These are phyloP conservation scores for Acleris sparsana DNA, from an alignment of 2,888 invertebrate species.

Conservation along the genomic window DNA sequence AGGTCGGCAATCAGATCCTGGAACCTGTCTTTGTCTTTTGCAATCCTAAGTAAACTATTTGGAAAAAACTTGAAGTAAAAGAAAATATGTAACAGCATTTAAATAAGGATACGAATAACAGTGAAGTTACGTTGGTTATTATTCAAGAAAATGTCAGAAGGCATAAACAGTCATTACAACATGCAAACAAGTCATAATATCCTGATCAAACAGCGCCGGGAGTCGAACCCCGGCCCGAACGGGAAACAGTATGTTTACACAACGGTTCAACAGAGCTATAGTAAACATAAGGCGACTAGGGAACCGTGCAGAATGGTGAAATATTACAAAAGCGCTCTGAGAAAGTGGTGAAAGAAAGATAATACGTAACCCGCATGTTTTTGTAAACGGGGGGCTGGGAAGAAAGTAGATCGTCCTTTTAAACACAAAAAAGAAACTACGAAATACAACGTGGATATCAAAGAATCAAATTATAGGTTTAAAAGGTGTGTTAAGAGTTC, in stretches of 20 bases:
- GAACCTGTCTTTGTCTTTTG: no score
- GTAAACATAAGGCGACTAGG: slow-evolving; percentile 24
- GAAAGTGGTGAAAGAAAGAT: neutral
- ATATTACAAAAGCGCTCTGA: neutral
- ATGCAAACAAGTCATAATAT: slow-evolving; percentile 33
- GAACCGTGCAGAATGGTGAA: slow-evolving; percentile 4
- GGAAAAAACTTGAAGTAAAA: no score
- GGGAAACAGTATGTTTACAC: slow-evolving; percentile 16
- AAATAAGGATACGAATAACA: neutral
- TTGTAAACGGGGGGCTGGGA: neutral
- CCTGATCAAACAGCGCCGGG: slow-evolving; percentile 28
- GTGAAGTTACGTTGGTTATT: neutral
- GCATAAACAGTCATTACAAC: slow-evolving; percentile 24
- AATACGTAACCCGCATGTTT: slow-evolving; percentile 4
- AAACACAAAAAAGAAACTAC: neutral
- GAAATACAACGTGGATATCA: neutral
- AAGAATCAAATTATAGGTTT: no score
- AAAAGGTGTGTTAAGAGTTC: no score
- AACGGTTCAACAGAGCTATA: slow-evolving; percentile 17
- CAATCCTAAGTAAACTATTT: no score
- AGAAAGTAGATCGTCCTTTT: neutral
- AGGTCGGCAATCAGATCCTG: no score
- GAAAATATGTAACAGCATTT: no score
- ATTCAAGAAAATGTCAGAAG: slow-evolving; percentile 2
- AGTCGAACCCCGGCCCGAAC: slow-evolving; percentile 2